Evolutionary conservation across 1,140 invertebrate genomes (phyloP), one percentile per base, ranked within the genome.

Genomic region (Marisa cornuarietis): DNA sequence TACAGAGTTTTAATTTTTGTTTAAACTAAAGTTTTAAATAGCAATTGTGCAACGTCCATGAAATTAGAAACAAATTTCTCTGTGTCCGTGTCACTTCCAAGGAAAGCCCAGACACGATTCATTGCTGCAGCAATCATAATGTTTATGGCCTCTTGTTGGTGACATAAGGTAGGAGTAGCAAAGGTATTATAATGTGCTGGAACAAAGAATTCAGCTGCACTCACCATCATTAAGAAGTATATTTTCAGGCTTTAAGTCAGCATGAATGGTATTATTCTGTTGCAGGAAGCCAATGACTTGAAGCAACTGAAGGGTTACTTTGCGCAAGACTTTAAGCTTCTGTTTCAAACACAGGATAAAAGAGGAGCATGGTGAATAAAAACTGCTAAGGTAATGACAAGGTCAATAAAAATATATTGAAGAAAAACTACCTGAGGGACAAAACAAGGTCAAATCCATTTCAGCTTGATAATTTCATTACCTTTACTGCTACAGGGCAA

Each of bases 211-310:
- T 26, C 13, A 68, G 16, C 4, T 58, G 54, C 4, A 61, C 78
- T 82, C 80, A 91, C 89, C 85, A 68, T 84, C 81, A 71, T 81
- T 76, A 18, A 91, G 81, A 3, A 91, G 85, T 68, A 92, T 88
- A 83, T 92, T 92, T 75, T 91, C 91, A 31, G 91, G 91, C 82
- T 92, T 92, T 18, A 92, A 85, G 83, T 91, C 90, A 68, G 90
- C 89, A 83, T 92, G 91, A 79, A 92, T 92, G 22, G 90, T 83
- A 82, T 91, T 90, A 73, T 90, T 87, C 79, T 88, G 86, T 69
- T 88, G 85, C 4, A 92, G 86, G 81, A 91, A 92, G 10, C 89
- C 89, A 24, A 91, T 79, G 13, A 88, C 87, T 63, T 85, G 79
- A 20, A 92, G 83, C 13, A 91, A 82, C 77, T 87, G 85, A 8